Evolutionary conservation across 2,797 vertebrate genomes (phyloP), one percentile per base, ranked within the genome.

Genomic region (Chanos chanos): DNA sequence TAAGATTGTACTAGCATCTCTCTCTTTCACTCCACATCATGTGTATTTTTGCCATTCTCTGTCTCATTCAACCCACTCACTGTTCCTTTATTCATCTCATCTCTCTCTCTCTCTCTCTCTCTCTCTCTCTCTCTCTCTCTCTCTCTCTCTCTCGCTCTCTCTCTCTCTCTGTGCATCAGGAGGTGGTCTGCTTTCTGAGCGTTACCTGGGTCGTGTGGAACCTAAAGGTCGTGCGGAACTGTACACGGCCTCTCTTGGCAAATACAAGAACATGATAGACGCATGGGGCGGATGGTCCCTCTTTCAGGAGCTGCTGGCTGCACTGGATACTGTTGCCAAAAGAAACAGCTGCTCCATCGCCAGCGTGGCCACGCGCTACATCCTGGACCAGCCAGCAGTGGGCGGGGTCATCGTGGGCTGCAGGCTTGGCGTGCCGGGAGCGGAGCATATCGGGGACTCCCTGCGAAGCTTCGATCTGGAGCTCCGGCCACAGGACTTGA

Each of bases 341-440:
- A 48, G 56, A 61, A 74, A 62, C 1, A 16, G 48, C 31, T 79
- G 78, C 66, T 82, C 78, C 18, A 41, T 82, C 61, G 78, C 78
- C 61, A 76, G 60, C 0, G 63, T 81, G 45, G 81, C 76, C 7
- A 82, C 69, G 0, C 67, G 72, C 6, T 80, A 67, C 5, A 51
- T 81, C 59, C 67, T 81, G 67, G 78, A 83, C 57, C 68, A 47
- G 19, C 80, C 81, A 0, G 75, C 72, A 0, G 79, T 80, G 64
- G 83, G 74, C 7, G 78, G 77, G 36, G 78, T 81, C 68, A 79
- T 82, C 1, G 69, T 80, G 9, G 79, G 78, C 28, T 80, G 78
- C 10, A 68, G 77, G n/a, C 50, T 82, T 1, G 78, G 81, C 19
- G 27, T 84, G 22, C 16, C 60, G 18, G 72, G 77, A 70, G 78